Base-by-base conservation (phyloP, 2,888 invertebrate species). In the Epinotia brunnichana region DNA sequence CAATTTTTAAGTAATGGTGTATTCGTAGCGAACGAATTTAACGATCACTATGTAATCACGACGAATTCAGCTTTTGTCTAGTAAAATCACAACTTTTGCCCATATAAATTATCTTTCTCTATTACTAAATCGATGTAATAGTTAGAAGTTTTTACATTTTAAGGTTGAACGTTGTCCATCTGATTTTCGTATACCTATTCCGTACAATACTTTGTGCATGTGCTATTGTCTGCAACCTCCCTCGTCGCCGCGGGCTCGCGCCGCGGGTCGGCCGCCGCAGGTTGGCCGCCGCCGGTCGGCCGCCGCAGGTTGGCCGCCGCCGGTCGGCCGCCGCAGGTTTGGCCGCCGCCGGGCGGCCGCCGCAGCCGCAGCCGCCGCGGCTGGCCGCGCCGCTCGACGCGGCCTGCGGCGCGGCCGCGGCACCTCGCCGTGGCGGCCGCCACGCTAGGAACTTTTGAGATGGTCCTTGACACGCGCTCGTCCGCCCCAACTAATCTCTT, bases 361-460 rank as follows among this genome's bases (percentile, higher is more conserved):
- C 21, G 21, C n/a, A n/a, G 44, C 39, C 29, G 29, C 29, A 39
- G 29, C 54, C 59, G 72, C 29, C 29, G 70, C 74, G 68, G 77
- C 74, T 66, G 75, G 77, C 76, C 79, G 76, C 69, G 29, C 67
- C 51, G 66, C 73, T 74, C 74, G 67, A 74, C 78, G 77, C 77
- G 76, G 19, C 39, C 3, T 17, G 17, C 11, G 51, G 35, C 62
- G 54, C 66, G 59, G 39, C 62, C 63, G 74, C 64, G 66, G 62
- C 54, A 68, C 74, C 74, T 73, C 67, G 75, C 15, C 15, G 77
- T 78, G 76, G 76, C 78, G 76, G 66, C 76, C 76, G 78, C 77
- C 78, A 82, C 80, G 85, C 94, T 95, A 95, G 96, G 96, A 96
- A 96, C 96, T 97, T 97, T 97, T 97, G 97, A 97, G 97, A 97